phyloP scores from a whole-genome alignment of 2,797 vertebrate genomes.

The Notolepis coatsorum region DNA sequence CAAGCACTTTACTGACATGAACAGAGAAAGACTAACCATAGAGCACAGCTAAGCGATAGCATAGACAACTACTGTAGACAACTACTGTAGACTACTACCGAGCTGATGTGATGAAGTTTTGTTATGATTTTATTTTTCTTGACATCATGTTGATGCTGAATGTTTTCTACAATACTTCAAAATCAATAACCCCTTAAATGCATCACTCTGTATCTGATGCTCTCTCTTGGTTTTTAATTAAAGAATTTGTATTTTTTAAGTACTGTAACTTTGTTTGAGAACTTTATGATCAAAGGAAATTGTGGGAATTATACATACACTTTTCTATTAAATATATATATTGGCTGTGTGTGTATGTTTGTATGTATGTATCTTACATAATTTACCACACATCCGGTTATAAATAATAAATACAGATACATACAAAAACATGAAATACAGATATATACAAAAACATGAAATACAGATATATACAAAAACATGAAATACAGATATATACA shows the following conservation, averaged over 20 bases:
- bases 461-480: no score
- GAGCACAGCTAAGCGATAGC: slow-evolving; percentile 27
- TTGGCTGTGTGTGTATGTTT: slow-evolving; percentile 22
- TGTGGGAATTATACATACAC: slow-evolving; percentile 60
- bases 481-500: no score
- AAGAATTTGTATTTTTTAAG: slow-evolving; percentile 23
- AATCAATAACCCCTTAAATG: not conserved
- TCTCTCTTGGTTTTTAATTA: slow-evolving; percentile 50
- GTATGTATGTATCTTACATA: slow-evolving; percentile 1
- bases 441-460: no score
- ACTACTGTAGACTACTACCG: slow-evolving; percentile 10
- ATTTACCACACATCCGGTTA: no score
- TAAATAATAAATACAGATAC: no score
- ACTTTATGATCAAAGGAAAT: slow-evolving; percentile 53
- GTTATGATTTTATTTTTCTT: no score
- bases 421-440: no score
- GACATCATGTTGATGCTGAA: slow-evolving; percentile 5
- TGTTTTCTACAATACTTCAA: slow-evolving; percentile 11
- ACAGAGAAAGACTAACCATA: slow-evolving; percentile 15
- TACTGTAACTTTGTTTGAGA: slow-evolving; percentile 46
- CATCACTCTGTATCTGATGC: slow-evolving; percentile 11
- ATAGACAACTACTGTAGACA: not conserved
- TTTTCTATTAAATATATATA: slow-evolving; percentile 57
- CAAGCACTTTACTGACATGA: slow-evolving; percentile 63
- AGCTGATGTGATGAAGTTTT: slow-evolving; percentile 23